Conservation (phyloP, 2,113 vertebrate species). For the Microcebus griseorufus region DNA sequence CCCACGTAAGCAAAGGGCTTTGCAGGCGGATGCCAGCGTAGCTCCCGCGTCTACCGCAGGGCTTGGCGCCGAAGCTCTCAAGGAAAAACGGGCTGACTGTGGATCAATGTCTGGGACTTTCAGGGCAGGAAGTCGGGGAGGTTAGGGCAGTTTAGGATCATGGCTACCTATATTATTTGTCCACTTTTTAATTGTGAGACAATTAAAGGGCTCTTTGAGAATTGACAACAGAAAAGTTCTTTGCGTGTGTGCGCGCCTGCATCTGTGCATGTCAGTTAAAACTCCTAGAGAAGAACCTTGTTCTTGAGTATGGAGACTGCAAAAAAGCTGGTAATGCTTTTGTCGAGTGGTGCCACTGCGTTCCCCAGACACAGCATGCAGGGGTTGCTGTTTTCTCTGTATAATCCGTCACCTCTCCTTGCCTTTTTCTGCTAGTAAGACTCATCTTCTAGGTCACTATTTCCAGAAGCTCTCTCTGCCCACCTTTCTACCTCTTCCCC, state of each 20-base stretch:
- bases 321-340: no score
- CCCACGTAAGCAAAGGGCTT: neutral
- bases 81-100: neutral
- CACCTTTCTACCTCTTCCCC: no score
- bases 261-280: neutral
- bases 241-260: neutral
- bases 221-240: neutral
- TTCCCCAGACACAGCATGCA: no score
- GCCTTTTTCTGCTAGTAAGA: no score
- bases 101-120: neutral
- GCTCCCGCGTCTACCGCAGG: neutral
- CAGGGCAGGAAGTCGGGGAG: neutral
- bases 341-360: no score
- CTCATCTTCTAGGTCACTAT: no score
- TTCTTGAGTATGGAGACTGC: no score
- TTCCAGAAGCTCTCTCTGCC: no score
- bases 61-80: neutral
- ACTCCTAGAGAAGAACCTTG: no score
- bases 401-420: no score
- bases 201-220: neutral
- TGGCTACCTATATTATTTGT: neutral
- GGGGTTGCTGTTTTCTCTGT: no score
- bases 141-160: neutral
- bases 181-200: neutral
- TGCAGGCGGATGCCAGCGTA: neutral